Evolutionary conservation across 2,888 invertebrate genomes (phyloP), one percentile per base, ranked within the genome.

Genomic region (Netelia melanura): DNA sequence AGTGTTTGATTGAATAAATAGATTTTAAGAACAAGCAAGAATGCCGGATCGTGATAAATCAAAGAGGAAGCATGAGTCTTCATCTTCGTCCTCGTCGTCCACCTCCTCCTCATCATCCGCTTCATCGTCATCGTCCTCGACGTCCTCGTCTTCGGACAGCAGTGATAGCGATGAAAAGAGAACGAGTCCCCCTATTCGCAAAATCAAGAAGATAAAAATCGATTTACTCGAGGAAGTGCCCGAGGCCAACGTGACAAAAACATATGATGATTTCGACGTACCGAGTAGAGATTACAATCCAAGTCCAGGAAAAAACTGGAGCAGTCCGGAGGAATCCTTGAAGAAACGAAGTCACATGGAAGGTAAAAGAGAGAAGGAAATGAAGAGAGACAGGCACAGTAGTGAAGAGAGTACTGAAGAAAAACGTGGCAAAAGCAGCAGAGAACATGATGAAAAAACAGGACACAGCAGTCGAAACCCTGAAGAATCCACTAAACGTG

Each of bases 251-350:
- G 71, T 17, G 44, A 65, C 76, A 44, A 83, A 68, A 54, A 86
- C 62, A 11, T 84, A 76, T 52, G 81, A 83, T 64, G 87, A 83
- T 17, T 87, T 86, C 11, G 83, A 80, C 48, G 85, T 83, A 43
- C 80, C 82, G n/a, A 85, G 78, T 56, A 72, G 83, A 17, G 77
- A 81, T 76, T 81, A 86, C 56, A 67, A 84, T 75, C 84, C 86
- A 1, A 77, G 52, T 38, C 10, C 61, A 1, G 67, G 79, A 25
- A 79, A 87, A 38, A 84, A 85, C 25, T 77, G 14, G 3, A 48
- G 65, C 43, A 64, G 48, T 23, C 58, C 9, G 14, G 21, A 58
- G 48, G 61, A 48, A 56, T 9, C 61, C 8, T 9, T 1, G 14
- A 62, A 14, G 30, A 74, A 58, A 78, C 17, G 11, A 17, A 23